Base-by-base conservation (phyloP, 2,797 vertebrate species). In the Enteromius argenteus region DNA sequence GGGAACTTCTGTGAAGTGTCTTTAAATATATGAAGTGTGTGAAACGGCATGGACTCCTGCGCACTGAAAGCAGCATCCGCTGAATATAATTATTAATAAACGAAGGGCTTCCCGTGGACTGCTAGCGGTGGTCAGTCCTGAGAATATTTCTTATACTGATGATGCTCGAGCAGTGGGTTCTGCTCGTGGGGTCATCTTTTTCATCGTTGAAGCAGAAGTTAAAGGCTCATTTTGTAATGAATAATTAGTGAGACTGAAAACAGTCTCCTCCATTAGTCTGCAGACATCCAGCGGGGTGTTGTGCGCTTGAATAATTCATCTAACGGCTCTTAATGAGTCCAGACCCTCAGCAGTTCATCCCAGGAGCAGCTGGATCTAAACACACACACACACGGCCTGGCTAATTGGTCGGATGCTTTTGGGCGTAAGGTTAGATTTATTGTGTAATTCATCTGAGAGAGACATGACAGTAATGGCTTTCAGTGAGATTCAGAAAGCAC, bases 141-240 rank as follows among this genome's bases (percentile, higher is more conserved):
- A 15, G 60, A 27, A 62, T 23, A 60, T 27, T 13, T 60, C 21
- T 1, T 2, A 13, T 23, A 13, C n/a, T 2, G 56, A 23, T 58
- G n/a, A 58, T 58, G 21, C n/a, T 58, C 23, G 6, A 32, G 58
- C 23, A 1, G 10, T 62, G 60, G 13, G 27, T 15, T 17, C 60
- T 30, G 27, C 27, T 64, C 62, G 6, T 7, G 60, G 5, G 58
- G 15, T 62, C 13, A 17, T 64, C 60, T 14, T 13, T 11, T 27
- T 27, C 21, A 27, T 60, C 5, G 60, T 30, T 32, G 64, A 67
- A 11, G 32, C 32, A 37, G 32, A 37, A 5, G 8, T 37, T 37
- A 21, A 37, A 66, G 32, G 32, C 32, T 67, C 64, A 11, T 67
- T 67, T 37, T 67, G 64, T 37, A 67, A 67, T 67, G 64, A 67